phyloP scores from a whole-genome alignment of 2,888 invertebrate genomes.

The Epiblema foenella region DNA sequence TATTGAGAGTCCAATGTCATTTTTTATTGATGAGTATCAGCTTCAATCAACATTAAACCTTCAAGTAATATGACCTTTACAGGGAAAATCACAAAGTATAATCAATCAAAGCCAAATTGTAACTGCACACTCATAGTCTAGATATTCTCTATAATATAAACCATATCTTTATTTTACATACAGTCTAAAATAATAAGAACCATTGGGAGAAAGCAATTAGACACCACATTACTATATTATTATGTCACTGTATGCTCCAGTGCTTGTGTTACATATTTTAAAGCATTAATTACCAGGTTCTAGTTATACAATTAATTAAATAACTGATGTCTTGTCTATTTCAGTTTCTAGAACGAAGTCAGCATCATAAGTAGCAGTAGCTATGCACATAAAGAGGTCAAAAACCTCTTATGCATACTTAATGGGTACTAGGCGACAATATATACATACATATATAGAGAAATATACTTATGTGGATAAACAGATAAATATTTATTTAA shows the following conservation, averaged over 20 bases:
- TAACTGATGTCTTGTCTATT: not conserved
- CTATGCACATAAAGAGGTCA: too few relatives aligned
- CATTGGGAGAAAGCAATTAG: not conserved
- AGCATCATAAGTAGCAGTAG: not conserved
- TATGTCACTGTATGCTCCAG: constrained; percentile 11
- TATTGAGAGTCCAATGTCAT: not conserved
- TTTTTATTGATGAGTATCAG: not conserved
- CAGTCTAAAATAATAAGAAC: not conserved
- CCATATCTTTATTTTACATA: not conserved
- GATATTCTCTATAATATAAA: not conserved
- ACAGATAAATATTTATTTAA: too few relatives aligned
- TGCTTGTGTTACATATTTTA: not conserved
- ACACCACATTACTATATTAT: constrained; percentile 2
- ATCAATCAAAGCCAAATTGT: too few relatives aligned
- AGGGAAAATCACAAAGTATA: not conserved
- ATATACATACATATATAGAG: too few relatives aligned
- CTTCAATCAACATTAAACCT: not conserved
- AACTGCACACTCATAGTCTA: too few relatives aligned
- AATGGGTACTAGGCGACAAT: too few relatives aligned
- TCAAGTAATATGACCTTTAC: too few relatives aligned
- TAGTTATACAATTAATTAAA: not conserved
- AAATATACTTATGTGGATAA: too few relatives aligned
- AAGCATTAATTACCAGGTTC: not conserved
- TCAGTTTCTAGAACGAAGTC: not conserved
- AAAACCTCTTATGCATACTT: too few relatives aligned